Evolutionary conservation across 2,888 invertebrate species (phyloP).

Genomic region (Cryptocephalus moraei): DNA sequence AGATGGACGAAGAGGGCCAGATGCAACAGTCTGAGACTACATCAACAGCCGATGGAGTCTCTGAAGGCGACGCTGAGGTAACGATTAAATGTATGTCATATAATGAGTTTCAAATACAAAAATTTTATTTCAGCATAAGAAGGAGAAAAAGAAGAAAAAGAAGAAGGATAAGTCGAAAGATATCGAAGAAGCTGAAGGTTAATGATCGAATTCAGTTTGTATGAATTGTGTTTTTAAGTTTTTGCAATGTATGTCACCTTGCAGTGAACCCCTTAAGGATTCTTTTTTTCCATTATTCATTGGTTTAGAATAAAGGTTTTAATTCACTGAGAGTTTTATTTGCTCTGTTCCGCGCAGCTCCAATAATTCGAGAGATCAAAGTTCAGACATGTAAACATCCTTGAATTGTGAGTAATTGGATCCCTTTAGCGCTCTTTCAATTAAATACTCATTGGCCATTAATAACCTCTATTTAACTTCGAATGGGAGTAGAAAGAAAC

Average conservation of each 20-base stretch:
- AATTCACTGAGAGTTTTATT: too few species aligned
- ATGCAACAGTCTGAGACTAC: conserved; percentile 1
- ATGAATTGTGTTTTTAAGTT: neutral
- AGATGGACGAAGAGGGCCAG: conserved; percentile 14
- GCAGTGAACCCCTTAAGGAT: neutral
- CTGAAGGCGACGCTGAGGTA: neutral
- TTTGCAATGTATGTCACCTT: neutral
- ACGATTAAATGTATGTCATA: neutral
- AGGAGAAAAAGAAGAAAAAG: conserved; percentile 46
- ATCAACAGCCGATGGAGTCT: neutral
- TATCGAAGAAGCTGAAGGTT: conserved; percentile 18
- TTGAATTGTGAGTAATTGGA: too few species aligned
- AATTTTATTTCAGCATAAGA: neutral
- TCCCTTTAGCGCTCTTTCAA: too few species aligned
- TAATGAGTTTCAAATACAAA: neutral
- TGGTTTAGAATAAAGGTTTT: neutral
- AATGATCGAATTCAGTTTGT: neutral
- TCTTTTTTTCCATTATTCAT: neutral
- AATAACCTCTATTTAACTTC: too few species aligned
- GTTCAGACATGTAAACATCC: too few species aligned
- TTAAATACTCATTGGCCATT: too few species aligned
- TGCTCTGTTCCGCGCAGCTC: too few species aligned
- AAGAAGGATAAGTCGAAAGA: conserved; percentile 45
- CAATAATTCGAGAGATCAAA: too few species aligned
- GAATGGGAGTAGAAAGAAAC: too few species aligned